Base-by-base conservation (phyloP, 2,113 vertebrate genomes). In the Ramphastos sulfuratus region DNA sequence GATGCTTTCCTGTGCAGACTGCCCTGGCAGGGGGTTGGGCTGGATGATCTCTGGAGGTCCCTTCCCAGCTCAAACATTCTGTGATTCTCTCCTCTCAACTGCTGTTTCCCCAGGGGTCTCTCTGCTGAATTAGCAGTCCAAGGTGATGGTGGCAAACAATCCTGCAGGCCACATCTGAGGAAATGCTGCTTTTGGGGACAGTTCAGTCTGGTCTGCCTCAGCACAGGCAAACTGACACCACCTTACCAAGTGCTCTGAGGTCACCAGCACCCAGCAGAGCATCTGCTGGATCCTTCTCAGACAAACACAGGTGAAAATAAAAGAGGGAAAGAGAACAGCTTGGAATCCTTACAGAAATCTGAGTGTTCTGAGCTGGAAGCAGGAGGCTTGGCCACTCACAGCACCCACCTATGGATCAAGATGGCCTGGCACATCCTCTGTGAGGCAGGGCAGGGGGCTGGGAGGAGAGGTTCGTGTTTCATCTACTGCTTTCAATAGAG, bases 401-500 rank as follows among this genome's bases (percentile, higher is more conserved):
- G 96, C 93, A 96, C 95, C 96, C 96, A 96, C 93, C 85, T 78
- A 86, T 81, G 93, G 87, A 89, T 93, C 86, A 92, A 84, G 92
- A 76, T 85, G 85, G 85, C 94, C 95, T 95, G 65, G 76, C 73
- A 90, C 87, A 91, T 87, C 71, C 73, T 76, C 39, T 71, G 48
- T 37, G 56, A 94, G 89, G 77, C 91, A 97, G 90, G 83, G 79
- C 91, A 94, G 88, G 74, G 88, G 74, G 78, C 3, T 90, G 86
- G 89, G 87, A 37, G 80, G 92, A 85, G 87, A 85, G 93, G 90
- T 89, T 97, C 94, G 23, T 92, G 85, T 96, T 97, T 94, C 96
- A 93, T 89, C 92, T 88, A 91, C 95, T 80, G 81, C 84, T 95
- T 94, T 72, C 94, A 97, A 96, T 94, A 95, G 94, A 91, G 96